Base-by-base conservation (phyloP, 92 coral and sea anemone genomes). In the Scolanthus callimorphus region DNA sequence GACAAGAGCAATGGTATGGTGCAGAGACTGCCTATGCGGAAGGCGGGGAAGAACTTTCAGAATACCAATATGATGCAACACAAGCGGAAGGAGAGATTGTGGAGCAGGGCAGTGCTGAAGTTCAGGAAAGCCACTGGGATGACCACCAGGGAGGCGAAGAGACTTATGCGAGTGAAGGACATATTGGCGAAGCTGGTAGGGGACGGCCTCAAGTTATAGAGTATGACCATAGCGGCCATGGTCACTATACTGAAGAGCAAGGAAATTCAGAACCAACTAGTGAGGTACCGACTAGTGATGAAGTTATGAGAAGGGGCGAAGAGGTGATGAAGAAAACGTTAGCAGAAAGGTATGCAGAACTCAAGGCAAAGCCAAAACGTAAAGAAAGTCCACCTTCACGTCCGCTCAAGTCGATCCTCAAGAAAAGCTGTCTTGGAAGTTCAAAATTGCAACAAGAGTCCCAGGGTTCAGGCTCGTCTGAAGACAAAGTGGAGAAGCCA, bases 361-460 rank as follows among this genome's bases (percentile, higher is more conserved):
- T 9, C 4, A 9, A 21, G 6, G 52, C 52, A 6, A 4, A 4
- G 17, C 4, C 6, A 9, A 11, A 4, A 46, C 17, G 22, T 9
- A 20, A 46, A 46, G 43, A 34, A 34, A 34, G 43, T 34, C 15
- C 43, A 6, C 52, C 52, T 10, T 9, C 52, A 6, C 52, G 52
- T 46, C 95, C 95, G 2, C 80, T 87, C 27, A 82, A 85, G 49
- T 87, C 95, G 12, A 87, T 87, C 58, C 70, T 87, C 26, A 87
- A 87, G 72, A 87, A 87, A 34, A 51, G 64, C 8, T 53, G 62
- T 17, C 43, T 57, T 22, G 31, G 23, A 37, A 30, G 69, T 8
- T 30, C 31, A 11, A 60, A 62, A 24, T 56, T 55, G 4, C 58
- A 28, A 28, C 39, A 49, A 11, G 29, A 82, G 15, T 24, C 68